Base-by-base conservation (phyloP, 2,888 invertebrate species). In the Conus canariensis region DNA sequence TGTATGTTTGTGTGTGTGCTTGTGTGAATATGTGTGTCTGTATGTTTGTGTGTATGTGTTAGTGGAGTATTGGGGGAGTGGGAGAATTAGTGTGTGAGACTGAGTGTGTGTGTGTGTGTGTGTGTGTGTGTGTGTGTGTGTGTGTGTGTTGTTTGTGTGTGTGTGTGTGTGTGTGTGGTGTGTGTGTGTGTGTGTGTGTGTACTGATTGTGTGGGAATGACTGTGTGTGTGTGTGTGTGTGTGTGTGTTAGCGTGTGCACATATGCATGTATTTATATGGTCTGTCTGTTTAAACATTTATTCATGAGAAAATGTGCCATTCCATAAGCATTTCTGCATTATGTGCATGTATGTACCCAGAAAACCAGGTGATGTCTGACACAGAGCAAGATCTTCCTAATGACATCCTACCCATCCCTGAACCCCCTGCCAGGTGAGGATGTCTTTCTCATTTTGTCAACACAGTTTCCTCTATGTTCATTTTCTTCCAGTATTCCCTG, bases 331-430 rank as follows among this genome's bases (percentile, higher is more conserved):
- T 45, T 45, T 45, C 45, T 45, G 45, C 45, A 70, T 70, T 6
- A 12, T 70, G 70, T n/a, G 22, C 8, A 22, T 22, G 4, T 19
- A 70, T 70, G 70, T 70, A 22, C 16, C 2, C 90, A 93, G 94
- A 94, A 80, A 93, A 94, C 89, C 93, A 94, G 90, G 93, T 94
- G 83, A 92, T 94, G 92, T 93, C 93, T 30, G 94, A 93, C 86
- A 92, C 90, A 80, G 94, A 94, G 60, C 88, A 92, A 64, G 93
- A 93, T 22, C 92, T 93, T 14, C 92, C 92, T 19, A 90, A 90
- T 64, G 92, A 92, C 45, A 88, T 92, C 7, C 91, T 92, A 8
- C 91, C 90, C 16, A 45, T 92, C 22, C 92, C 92, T 45, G 89
- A 90, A 60, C 92, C 91, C 25, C 90, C 90, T 70, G 14, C 64